Evolutionary conservation across 2,797 vertebrate genomes (phyloP).

Genomic region (Ptychobarbus kaznakovi): DNA sequence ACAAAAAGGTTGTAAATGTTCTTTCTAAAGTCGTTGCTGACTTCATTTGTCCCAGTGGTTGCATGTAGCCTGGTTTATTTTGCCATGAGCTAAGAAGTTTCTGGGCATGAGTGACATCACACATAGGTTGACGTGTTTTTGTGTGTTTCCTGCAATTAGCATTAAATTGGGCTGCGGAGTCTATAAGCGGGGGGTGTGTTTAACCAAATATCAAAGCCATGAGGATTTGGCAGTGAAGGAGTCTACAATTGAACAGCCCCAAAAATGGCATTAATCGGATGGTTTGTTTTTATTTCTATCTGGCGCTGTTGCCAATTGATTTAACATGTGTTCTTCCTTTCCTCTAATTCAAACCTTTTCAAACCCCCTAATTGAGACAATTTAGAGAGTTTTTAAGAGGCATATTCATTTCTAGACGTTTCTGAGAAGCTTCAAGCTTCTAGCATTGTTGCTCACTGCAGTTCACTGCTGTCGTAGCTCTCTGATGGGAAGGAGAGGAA

Average conservation of each 20-base stretch:
- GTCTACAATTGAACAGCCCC: constrained; percentile 47
- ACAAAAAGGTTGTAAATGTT: neutral
- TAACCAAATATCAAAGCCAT: constrained; percentile 50
- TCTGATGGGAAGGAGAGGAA: constrained; percentile 20
- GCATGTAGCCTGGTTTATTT: neutral
- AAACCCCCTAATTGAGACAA: constrained; percentile 15
- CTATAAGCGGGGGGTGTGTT: constrained; percentile 29
- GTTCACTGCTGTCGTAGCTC: neutral
- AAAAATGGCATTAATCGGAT: constrained; percentile 53
- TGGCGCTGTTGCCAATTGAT: constrained; percentile 43
- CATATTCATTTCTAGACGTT: neutral
- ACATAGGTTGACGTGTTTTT: constrained; percentile 47
- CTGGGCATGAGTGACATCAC: constrained; percentile 46
- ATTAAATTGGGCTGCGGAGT: constrained; percentile 48
- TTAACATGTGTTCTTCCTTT: constrained; percentile 44
- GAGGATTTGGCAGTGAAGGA: constrained; percentile 38
- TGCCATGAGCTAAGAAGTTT: constrained; percentile 43
- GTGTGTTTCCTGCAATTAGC: constrained; percentile 58
- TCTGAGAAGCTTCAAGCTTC: neutral
- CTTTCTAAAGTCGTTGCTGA: constrained; percentile 12
- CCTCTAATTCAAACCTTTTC: constrained; percentile 31
- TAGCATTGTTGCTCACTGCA: neutral
- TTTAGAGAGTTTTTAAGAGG: constrained; percentile 1
- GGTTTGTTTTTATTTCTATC: constrained; percentile 55
- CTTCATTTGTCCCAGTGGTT: neutral